Conservation (phyloP, 2,888 invertebrate species). For the Nineta flava region DNA sequence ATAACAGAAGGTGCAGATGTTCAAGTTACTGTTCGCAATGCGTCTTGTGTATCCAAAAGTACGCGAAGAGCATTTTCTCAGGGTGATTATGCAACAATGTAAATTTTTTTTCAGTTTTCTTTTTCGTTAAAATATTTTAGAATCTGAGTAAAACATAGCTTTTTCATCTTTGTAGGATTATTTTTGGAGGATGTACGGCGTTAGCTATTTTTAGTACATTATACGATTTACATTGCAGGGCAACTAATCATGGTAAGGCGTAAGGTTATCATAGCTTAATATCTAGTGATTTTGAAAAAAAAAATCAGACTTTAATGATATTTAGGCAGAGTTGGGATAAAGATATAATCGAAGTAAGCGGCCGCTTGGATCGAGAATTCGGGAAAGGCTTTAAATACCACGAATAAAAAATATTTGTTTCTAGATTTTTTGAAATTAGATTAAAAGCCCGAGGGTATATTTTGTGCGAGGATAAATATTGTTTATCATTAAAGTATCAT, state of each 20-base stretch:
- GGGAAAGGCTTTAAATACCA: too few species aligned
- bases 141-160: background rate
- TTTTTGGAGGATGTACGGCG: slow-evolving; percentile 12
- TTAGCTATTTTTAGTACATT: slow-evolving; percentile 15
- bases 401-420: too few species aligned
- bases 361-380: too few species aligned
- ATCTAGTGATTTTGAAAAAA: too few species aligned
- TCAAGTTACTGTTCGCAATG: slow-evolving; percentile 16
- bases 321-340: too few species aligned
- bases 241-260: background rate
- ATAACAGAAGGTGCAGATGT: slow-evolving; percentile 20
- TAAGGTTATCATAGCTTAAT: too few species aligned
- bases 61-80: background rate
- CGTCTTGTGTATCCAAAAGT: slow-evolving; percentile 4
- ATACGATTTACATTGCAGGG: slow-evolving; percentile 10
- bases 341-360: too few species aligned
- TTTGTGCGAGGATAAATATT: too few species aligned
- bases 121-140: background rate
- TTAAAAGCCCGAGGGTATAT: too few species aligned
- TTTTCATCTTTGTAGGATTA: slow-evolving; percentile 13
- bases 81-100: background rate
- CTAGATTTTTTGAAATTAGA: too few species aligned
- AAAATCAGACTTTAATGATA: too few species aligned
- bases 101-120: background rate
- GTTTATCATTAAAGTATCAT: too few species aligned